A percentile compares a stretch with the other conserved stretches of the same genome.
Conservation (phyloP, 2,888 invertebrate species). For the Odontothrips loti region DNA sequence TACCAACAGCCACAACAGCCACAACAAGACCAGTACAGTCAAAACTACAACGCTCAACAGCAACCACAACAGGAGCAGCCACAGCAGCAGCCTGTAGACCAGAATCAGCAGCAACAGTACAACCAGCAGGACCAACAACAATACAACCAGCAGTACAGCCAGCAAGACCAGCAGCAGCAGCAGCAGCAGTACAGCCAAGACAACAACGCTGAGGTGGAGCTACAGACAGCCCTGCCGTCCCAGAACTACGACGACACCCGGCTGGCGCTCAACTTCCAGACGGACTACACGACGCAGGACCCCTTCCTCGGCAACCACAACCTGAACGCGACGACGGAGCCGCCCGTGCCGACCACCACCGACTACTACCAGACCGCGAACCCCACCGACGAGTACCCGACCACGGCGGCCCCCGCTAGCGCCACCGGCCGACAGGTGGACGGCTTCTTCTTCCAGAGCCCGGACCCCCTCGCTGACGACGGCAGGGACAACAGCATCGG, state of each 20-base stretch:
- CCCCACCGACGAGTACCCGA: constrained; percentile 18
- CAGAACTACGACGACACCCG: constrained; percentile 17
- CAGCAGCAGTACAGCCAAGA: background rate
- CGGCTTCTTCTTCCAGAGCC: constrained; percentile 24
- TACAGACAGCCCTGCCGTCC: background rate
- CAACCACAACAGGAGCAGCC: background rate
- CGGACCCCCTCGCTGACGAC: constrained; percentile 1
- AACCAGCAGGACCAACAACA: background rate
- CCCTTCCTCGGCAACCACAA: constrained; percentile 13
- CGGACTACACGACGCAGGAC: constrained; percentile 16
- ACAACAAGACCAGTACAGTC: background rate
- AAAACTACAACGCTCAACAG: background rate
- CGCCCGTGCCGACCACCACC: constrained; percentile 4
- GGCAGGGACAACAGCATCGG: background rate
- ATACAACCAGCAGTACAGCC: background rate
- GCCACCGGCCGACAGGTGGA: background rate
- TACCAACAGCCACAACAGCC: background rate
- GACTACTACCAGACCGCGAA: constrained; percentile 16
- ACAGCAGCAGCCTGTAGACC: background rate
- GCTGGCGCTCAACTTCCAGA: constrained; percentile 17
- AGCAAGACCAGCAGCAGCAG: background rate
- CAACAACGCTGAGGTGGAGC: background rate
- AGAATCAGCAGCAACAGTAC: background rate
- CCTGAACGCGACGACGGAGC: constrained; percentile 5
- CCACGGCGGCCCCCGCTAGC: background rate